These are phyloP conservation scores for Hymenopus coronatus DNA, from an alignment of 2,888 invertebrate genomes.

Conservation along the genomic window DNA sequence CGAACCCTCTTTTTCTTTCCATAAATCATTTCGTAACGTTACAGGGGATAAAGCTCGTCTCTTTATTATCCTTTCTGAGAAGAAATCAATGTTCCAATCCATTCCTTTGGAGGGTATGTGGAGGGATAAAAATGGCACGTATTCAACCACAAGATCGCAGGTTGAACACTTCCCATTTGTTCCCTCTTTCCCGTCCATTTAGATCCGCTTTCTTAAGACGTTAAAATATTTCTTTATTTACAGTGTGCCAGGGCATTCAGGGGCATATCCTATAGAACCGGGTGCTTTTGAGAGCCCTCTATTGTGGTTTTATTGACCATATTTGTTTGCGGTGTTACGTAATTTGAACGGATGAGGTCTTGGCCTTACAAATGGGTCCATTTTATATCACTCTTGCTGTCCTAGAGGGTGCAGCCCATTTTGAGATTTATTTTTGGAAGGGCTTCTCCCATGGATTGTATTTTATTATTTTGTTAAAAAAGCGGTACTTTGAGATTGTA, in stretches of 20 bases:
- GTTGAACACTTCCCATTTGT: background rate
- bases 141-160: background rate
- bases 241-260: background rate
- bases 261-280: background rate
- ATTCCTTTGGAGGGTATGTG: background rate
- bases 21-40: background rate
- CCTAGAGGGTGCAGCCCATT: no score
- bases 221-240: background rate
- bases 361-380: background rate
- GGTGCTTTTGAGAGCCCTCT: background rate
- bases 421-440: no score
- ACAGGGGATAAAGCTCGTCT: background rate
- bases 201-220: background rate
- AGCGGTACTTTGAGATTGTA: no score
- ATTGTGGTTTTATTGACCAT: background rate
- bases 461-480: no score
- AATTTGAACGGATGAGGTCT: background rate
- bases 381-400: background rate
- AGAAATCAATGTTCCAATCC: background rate
- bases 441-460: no score
- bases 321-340: background rate
- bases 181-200: background rate
- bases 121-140: background rate
- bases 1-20: background rate
- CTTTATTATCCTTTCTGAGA: background rate